Percentiles rank a stretch among this genome's conserved stretches.
Evolutionary conservation across 2,888 invertebrate species (phyloP).

Genomic region (Gymnoscelis rufifasciata): DNA sequence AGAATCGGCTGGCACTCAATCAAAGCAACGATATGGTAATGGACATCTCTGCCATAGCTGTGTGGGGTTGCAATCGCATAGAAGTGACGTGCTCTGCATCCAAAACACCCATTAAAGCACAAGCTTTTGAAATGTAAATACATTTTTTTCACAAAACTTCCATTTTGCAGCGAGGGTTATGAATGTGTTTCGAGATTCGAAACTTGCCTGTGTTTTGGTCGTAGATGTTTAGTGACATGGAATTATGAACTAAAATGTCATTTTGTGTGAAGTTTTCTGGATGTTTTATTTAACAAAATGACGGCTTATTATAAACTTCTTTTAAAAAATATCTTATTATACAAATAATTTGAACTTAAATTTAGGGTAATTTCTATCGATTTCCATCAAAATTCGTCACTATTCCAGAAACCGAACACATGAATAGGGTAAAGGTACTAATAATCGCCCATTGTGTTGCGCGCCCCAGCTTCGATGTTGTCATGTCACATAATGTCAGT

Average conservation of each 20-base stretch:
- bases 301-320: no score
- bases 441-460: constrained; percentile 65
- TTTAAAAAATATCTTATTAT: no score
- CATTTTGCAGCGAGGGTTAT: constrained; percentile 69
- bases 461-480: constrained; percentile 59
- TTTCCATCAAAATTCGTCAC: constrained; percentile 18
- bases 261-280: no score
- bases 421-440: constrained; percentile 57
- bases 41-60: no score
- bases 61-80: constrained; percentile 55
- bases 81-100: constrained; percentile 68
- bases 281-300: no score
- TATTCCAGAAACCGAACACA: constrained; percentile 26
- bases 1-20: constrained; percentile 1
- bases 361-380: not conserved
- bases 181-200: constrained; percentile 67
- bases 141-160: constrained; percentile 69
- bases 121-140: constrained; percentile 76
- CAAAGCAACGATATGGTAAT: constrained; percentile 6
- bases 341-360: no score
- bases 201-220: no score
- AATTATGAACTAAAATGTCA: no score
- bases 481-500: constrained; percentile 76
- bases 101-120: constrained; percentile 68
- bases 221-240: no score